Percentiles rank a stretch among this genome's conserved stretches.
These are phyloP conservation scores for Acanthacorydalis orientalis DNA, from an alignment of 2,888 invertebrate species.

Conservation along the genomic window DNA sequence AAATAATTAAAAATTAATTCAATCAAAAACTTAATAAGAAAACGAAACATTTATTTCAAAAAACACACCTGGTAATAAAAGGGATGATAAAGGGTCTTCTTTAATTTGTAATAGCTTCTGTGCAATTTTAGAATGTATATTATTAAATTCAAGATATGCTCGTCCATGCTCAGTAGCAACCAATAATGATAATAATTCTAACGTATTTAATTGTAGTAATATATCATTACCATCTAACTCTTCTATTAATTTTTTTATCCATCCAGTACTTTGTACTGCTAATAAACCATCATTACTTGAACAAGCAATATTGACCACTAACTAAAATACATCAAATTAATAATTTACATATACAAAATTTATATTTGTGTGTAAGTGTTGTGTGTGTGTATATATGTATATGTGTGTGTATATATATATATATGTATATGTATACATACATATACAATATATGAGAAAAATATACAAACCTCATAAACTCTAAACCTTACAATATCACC, in stretches of 20 bases:
- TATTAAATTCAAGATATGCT: constrained; percentile 48
- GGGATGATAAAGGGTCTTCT: constrained; percentile 41
- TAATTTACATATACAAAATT: background rate
- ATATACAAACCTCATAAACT: constrained; percentile 41
- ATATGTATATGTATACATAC: too few species aligned
- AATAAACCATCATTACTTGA: background rate
- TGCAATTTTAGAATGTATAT: constrained; percentile 45
- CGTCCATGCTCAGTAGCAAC: constrained; percentile 57
- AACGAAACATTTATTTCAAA: background rate
- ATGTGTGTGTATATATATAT: too few species aligned
- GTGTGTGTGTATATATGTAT: too few species aligned
- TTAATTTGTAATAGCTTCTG: constrained; percentile 38
- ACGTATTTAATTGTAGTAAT: constrained; percentile 59
- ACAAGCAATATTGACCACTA: constrained; percentile 3
- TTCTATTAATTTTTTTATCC: constrained; percentile 46
- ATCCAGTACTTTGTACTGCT: constrained; percentile 36
- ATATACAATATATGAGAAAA: background rate
- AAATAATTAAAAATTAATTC: background rate
- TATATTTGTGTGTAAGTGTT: background rate
- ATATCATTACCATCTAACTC: constrained; percentile 56
- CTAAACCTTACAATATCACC: constrained; percentile 46
- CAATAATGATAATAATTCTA: constrained; percentile 60
- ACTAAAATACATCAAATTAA: constrained; percentile 1
- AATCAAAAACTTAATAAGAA: background rate
- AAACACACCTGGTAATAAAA: constrained; percentile 49